Evolutionary conservation across 1,140 invertebrate species (phyloP).

Genomic region (Marisa cornuarietis): DNA sequence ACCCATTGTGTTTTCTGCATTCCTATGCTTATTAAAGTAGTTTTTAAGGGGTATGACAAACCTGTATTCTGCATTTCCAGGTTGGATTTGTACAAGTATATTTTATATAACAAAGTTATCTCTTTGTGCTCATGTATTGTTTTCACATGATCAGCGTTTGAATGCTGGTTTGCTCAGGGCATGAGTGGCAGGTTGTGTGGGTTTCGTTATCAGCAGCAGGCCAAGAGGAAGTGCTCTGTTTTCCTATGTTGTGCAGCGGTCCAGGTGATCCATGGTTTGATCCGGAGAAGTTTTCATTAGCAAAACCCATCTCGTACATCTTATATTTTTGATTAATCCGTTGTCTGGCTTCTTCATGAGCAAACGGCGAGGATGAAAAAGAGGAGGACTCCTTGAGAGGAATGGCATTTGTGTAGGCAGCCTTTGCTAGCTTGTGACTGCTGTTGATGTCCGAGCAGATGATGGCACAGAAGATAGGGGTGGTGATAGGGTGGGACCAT

Average conservation of each 20-base stretch:
- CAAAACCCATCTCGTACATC: conserved; percentile 24
- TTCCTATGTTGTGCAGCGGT: background rate
- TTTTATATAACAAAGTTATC: background rate
- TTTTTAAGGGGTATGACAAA: background rate
- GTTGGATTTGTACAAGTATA: background rate
- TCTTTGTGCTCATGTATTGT: background rate
- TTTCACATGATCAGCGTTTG: conserved; percentile 34
- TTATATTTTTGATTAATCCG: conserved; percentile 12
- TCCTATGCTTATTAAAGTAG: too few species aligned
- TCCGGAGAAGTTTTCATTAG: conserved; percentile 27
- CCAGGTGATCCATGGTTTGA: conserved; percentile 10
- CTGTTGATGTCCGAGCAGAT: conserved; percentile 55
- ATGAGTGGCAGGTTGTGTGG: background rate
- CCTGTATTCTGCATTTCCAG: background rate
- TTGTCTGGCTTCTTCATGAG: conserved; percentile 5
- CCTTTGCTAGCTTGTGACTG: conserved; percentile 34
- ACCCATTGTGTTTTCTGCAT: too few species aligned
- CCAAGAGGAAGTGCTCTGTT: background rate
- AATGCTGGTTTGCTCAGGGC: conserved; percentile 19
- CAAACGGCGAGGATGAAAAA: conserved; percentile 3
- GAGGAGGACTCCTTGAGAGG: conserved; percentile 33
- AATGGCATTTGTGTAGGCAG: conserved; percentile 36
- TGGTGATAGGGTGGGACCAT: conserved; percentile 66
- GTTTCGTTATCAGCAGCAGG: background rate
- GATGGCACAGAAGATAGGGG: conserved; percentile 52